Percentiles rank a stretch among this genome's conserved stretches.
Evolutionary conservation across 2,797 vertebrate species (phyloP).

Genomic region (Sebastolobus alascanus): DNA sequence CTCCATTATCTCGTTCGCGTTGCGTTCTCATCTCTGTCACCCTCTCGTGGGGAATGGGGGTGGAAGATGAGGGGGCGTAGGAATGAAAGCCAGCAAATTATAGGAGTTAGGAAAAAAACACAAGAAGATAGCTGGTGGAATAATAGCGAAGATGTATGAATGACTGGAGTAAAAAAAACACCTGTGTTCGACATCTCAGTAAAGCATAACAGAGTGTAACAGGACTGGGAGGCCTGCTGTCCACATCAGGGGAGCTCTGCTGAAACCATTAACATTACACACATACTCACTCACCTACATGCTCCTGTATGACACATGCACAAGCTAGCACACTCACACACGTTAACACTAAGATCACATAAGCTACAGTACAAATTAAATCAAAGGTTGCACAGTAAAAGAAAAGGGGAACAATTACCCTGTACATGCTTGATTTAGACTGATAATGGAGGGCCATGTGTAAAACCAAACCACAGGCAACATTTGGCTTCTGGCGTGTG

Average conservation of each 20-base stretch:
- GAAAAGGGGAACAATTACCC: not conserved
- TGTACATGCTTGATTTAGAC: constrained; percentile 41
- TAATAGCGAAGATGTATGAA: constrained; percentile 53
- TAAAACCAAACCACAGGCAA: constrained; percentile 38
- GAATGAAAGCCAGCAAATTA: constrained; percentile 59
- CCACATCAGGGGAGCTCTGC: constrained; percentile 77
- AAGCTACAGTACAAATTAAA: constrained; percentile 12
- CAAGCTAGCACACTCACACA: constrained; percentile 27
- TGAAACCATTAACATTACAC: constrained; percentile 82
- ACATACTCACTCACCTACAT: constrained; percentile 71
- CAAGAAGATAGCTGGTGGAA: constrained; percentile 44
- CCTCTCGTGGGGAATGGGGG: constrained; percentile 71
- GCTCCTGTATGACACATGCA: constrained; percentile 55
- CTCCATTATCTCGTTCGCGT: constrained; percentile 66
- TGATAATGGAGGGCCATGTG: constrained; percentile 47
- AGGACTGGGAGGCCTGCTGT: constrained; percentile 71
- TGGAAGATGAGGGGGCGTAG: constrained; percentile 58
- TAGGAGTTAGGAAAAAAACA: constrained; percentile 24
- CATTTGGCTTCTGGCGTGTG: constrained; percentile 24
- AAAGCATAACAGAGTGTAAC: constrained; percentile 76
- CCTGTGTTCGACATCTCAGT: constrained; percentile 83
- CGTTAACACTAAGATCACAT: constrained; percentile 23
- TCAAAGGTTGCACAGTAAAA: constrained; percentile 5
- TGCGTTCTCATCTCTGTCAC: constrained; percentile 74
- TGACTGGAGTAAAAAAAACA: constrained; percentile 53